Evolutionary conservation across 2,797 vertebrate species (phyloP), one percentile per base, ranked within the genome.

Genomic region (Ispidina picta): DNA sequence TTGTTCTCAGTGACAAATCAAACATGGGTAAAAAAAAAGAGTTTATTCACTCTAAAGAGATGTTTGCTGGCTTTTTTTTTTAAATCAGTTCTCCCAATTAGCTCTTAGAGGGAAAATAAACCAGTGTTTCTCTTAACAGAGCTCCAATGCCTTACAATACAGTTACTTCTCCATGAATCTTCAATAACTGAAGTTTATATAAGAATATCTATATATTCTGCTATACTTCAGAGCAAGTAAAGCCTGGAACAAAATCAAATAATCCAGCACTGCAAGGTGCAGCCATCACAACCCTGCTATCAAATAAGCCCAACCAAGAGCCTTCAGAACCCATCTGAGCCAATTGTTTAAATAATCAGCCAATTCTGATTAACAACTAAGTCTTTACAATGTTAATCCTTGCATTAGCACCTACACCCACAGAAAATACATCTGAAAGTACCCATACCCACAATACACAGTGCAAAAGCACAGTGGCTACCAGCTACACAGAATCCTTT

Each of bases 201-300:
- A 48, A 48, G 46, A 48, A 25, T 48, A 48, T 48, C 46, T 41
- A 58, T 33, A 19, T 69, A 78, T 55, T 72, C 52, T 37, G 8
- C 28, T 63, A 20, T 59, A 46, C 35, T 79, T 81, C 28, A 78
- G 52, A 86, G 60, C 49, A 86, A 76, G 37, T 64, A 39, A 86
- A 88, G 3, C 28, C 59, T 66, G 56, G n/a, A 94, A 81, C 11
- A 91, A 91, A 94, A 73, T 55, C 48, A 69, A 79, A 86, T 44
- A 52, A 62, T 31, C 29, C 31, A 75, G 28, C 31, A 37, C 15
- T 72, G 51, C 37, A 39, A 83, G 22, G 37, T 51, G 14, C 8
- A 51, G 58, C 31, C 20, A 21, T 51, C 14, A 79, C 64, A 83
- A 59, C 66, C 31, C 55, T 60, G 39, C 39, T 56, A 60, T 37